A percentile compares a stretch with the other conserved stretches of the same genome.
Conservation (phyloP, 1,140 invertebrate genomes). For the Brachionus angularis region DNA sequence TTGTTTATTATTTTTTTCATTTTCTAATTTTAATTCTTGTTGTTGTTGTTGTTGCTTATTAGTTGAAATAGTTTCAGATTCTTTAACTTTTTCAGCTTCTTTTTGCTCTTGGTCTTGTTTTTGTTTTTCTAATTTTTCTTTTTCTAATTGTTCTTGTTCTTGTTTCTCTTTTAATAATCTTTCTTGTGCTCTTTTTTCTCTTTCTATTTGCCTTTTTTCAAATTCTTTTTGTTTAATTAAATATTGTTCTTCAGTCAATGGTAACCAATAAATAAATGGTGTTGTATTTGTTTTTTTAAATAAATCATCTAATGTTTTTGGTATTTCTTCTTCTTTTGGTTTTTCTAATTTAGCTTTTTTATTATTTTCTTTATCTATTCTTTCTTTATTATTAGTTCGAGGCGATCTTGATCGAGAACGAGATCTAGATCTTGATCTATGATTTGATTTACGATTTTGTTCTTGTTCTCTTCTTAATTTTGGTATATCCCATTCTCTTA, state of each 20-base stretch:
- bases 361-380: constrained; percentile 50
- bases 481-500: constrained; percentile 83
- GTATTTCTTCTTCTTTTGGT: constrained; percentile 68
- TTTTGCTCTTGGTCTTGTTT: neutral
- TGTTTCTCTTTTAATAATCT: constrained; percentile 6
- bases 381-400: constrained; percentile 39
- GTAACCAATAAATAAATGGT: constrained; percentile 95
- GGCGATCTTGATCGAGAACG: constrained; percentile 27
- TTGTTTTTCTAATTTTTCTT: constrained; percentile 3
- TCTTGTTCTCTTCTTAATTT: constrained; percentile 61
- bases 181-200: constrained; percentile 39
- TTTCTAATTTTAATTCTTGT: neutral
- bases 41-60: neutral
- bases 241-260: constrained; percentile 80
- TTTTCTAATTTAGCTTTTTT: constrained; percentile 65
- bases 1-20: constrained; percentile 6
- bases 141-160: constrained; percentile 6
- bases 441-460: constrained; percentile 45
- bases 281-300: constrained; percentile 90
- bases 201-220: neutral
- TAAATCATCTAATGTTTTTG: constrained; percentile 87
- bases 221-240: constrained; percentile 60
- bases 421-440: constrained; percentile 44
- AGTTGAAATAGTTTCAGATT: too few species aligned
- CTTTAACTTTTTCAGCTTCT: neutral